Percentiles rank a stretch among this genome's conserved stretches.
Evolutionary conservation across 2,797 vertebrate genomes (phyloP).

Genomic region (Etheostoma nigrum): DNA sequence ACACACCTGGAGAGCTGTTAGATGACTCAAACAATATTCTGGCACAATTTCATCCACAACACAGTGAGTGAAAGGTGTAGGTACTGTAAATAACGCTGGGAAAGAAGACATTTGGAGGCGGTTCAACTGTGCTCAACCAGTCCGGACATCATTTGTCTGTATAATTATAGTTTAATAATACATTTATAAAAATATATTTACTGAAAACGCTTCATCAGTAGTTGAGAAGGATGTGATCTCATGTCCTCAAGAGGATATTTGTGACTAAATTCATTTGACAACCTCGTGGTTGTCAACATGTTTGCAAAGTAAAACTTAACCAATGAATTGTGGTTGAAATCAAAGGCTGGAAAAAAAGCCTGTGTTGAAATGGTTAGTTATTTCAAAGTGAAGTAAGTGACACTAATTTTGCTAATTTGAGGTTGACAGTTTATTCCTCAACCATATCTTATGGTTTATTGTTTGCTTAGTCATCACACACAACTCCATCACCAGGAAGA

Average conservation of each 20-base stretch:
- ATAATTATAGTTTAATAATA: slow-evolving; percentile 5
- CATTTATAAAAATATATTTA: slow-evolving; percentile 1
- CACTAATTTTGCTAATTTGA: neutral
- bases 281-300: neutral
- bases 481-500: neutral
- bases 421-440: neutral
- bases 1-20: slow-evolving; percentile 19
- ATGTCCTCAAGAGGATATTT: neutral
- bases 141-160: slow-evolving; percentile 4
- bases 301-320: neutral
- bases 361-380: neutral
- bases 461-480: neutral
- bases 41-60: slow-evolving; percentile 47
- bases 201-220: neutral
- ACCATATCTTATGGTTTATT: neutral
- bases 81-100: neutral
- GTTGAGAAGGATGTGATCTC: neutral
- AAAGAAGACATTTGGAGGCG: slow-evolving; percentile 4
- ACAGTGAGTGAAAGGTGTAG: slow-evolving; percentile 4
- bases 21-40: slow-evolving; percentile 34
- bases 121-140: slow-evolving; percentile 16
- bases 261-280: neutral
- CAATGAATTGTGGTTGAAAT: neutral
- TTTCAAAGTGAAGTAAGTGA: neutral
- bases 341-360: neutral